phyloP scores from a whole-genome alignment of 2,888 invertebrate species.

The Tanytarsus gracilentus region DNA sequence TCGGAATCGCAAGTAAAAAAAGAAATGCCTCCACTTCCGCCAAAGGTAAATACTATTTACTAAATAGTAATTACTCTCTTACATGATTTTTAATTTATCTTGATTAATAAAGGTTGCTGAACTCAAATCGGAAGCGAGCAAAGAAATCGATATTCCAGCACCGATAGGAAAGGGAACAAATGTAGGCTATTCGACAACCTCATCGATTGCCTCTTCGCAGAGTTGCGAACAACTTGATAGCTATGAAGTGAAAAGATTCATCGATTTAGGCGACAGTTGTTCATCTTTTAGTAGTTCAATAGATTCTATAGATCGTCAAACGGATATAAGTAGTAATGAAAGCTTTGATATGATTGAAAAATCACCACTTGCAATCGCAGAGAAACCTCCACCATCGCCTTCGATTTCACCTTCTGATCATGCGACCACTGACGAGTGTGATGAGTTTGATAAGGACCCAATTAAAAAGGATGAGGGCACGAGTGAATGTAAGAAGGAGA shows the following conservation, averaged over 20 bases:
- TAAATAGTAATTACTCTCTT: not conserved
- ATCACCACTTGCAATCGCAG: constrained; percentile 32
- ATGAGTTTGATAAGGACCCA: not conserved
- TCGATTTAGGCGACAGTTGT: constrained; percentile 41
- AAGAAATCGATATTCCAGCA: constrained; percentile 22
- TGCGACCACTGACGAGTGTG: no score
- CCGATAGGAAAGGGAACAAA: not conserved
- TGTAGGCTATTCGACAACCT: not conserved
- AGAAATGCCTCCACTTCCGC: not conserved
- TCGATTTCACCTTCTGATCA: no score
- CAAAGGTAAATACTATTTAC: not conserved
- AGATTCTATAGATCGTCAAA: constrained; percentile 43
- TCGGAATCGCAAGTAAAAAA: constrained; percentile 27
- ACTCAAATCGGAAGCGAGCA: not conserved
- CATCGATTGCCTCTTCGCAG: constrained; percentile 13
- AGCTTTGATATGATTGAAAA: constrained; percentile 37
- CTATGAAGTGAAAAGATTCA: constrained; percentile 47
- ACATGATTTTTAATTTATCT: not conserved
- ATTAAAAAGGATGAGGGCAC: not conserved
- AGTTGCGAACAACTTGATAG: constrained; percentile 48
- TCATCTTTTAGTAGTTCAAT: constrained; percentile 46
- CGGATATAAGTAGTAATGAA: constrained; percentile 30
- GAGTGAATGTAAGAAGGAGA: constrained; percentile 28
- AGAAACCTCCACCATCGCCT: no score
- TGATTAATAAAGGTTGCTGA: not conserved